Conservation (phyloP, 2,888 invertebrate species). For the Leptinotarsa peninsularis region DNA sequence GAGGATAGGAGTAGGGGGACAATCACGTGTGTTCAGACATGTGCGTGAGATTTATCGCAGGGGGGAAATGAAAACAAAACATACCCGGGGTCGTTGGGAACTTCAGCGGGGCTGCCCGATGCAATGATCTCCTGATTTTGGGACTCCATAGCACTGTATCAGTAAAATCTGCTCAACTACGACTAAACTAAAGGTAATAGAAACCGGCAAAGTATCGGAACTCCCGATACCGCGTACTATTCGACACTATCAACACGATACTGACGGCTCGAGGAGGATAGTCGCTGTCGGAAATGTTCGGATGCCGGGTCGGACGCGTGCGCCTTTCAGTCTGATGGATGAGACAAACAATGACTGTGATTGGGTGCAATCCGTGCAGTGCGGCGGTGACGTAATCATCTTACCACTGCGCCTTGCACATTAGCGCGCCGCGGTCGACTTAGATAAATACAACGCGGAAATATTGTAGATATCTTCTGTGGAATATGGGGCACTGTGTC, state of each 20-base stretch:
- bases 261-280: conserved; percentile 63
- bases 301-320: conserved; percentile 60
- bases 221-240: conserved; percentile 73
- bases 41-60: conserved; percentile 38
- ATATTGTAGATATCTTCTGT: conserved; percentile 38
- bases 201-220: conserved; percentile 70
- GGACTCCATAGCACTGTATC: conserved; percentile 73
- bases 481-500: conserved; percentile 55
- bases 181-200: conserved; percentile 70
- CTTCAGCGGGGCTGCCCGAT: conserved; percentile 87
- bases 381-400: conserved; percentile 60
- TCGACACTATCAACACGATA: conserved; percentile 79
- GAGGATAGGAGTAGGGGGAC: conserved; percentile 24
- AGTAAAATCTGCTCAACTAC: conserved; percentile 66
- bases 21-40: conserved; percentile 45
- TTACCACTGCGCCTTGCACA: conserved; percentile 54
- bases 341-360: conserved; percentile 65
- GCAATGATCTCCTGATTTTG: conserved; percentile 82
- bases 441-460: conserved; percentile 51
- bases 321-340: conserved; percentile 33
- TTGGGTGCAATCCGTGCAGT: conserved; percentile 67
- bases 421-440: conserved; percentile 42
- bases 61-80: conserved; percentile 34
- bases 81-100: conserved; percentile 96
- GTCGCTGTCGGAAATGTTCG: conserved; percentile 63